Conservation (phyloP, 2,797 vertebrate species). For the Poecilia gillii region DNA sequence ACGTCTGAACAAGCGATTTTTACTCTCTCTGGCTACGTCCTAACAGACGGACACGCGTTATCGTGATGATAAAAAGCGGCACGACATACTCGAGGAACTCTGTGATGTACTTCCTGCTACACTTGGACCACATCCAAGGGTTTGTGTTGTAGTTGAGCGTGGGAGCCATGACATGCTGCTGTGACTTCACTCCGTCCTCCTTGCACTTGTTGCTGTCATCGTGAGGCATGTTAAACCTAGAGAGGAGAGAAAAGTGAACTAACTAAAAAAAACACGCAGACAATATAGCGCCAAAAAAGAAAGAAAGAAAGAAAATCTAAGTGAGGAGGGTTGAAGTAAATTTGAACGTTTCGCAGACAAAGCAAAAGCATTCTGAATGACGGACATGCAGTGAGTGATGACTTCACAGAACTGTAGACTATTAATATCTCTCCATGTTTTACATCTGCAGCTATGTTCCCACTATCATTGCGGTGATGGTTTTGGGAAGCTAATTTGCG, state of each 20-base stretch:
- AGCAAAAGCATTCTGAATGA: not conserved
- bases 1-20: not conserved
- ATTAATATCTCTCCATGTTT: constrained; percentile 22
- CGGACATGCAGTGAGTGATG: not conserved
- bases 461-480: constrained; percentile 17
- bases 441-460: constrained; percentile 24
- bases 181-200: constrained; percentile 93
- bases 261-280: not conserved
- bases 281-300: not conserved
- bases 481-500: constrained; percentile 25
- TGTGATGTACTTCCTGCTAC: constrained; percentile 98
- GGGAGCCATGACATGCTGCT: constrained; percentile 97
- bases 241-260: constrained; percentile 19
- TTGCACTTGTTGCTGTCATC: constrained; percentile 98
- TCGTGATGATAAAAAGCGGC: constrained; percentile 21
- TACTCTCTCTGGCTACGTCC: not conserved
- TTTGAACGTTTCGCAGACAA: not conserved
- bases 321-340: not conserved
- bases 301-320: not conserved
- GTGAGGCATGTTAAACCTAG: constrained; percentile 98
- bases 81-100: constrained; percentile 97
- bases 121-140: constrained; percentile 99
- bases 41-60: constrained; percentile 30
- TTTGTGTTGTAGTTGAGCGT: constrained; percentile 97
- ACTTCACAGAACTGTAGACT: constrained; percentile 2